Conservation (phyloP, 2,797 vertebrate genomes). For the Sebastes elongatus region DNA sequence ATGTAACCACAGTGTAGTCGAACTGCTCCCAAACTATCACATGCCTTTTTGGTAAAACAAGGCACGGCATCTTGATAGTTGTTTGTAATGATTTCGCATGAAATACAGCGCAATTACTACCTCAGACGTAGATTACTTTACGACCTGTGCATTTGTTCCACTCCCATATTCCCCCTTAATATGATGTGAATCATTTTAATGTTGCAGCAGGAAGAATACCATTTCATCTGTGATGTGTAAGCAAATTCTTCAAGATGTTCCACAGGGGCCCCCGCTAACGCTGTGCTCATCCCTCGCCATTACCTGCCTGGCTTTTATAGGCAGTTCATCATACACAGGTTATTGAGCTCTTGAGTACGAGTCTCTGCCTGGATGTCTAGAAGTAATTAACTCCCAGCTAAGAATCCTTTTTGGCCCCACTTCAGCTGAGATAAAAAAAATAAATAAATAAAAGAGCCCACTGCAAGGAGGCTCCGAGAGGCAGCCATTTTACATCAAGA, state of each 20-base stretch:
- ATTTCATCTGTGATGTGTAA: conserved; percentile 82
- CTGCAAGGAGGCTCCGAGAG: conserved; percentile 57
- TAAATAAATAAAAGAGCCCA: conserved; percentile 51
- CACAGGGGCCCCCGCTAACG: conserved; percentile 57
- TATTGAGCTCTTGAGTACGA: conserved; percentile 82
- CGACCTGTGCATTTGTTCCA: conserved; percentile 24
- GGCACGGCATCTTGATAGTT: conserved; percentile 9
- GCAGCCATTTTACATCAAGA: conserved; percentile 80
- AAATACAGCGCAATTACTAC: conserved; percentile 35
- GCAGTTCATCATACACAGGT: conserved; percentile 82
- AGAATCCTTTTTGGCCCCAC: conserved; percentile 80
- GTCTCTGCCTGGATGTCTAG: conserved; percentile 81
- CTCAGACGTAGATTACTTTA: conserved; percentile 39
- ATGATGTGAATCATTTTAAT: conserved; percentile 74
- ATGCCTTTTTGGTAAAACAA: conserved; percentile 38
- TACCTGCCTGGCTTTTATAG: conserved; percentile 81
- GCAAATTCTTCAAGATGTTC: conserved; percentile 75
- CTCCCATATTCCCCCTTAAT: conserved; percentile 45
- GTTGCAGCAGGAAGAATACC: conserved; percentile 70
- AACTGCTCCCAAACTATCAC: conserved; percentile 34
- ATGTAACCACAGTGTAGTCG: conserved; percentile 4
- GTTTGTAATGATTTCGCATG: conserved; percentile 35
- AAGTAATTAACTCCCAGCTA: conserved; percentile 86
- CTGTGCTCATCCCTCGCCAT: conserved; percentile 70
- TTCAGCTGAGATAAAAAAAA: conserved; percentile 74